phyloP scores from a whole-genome alignment of 1,140 invertebrate species.

The Oncopodura yosiiana region DNA sequence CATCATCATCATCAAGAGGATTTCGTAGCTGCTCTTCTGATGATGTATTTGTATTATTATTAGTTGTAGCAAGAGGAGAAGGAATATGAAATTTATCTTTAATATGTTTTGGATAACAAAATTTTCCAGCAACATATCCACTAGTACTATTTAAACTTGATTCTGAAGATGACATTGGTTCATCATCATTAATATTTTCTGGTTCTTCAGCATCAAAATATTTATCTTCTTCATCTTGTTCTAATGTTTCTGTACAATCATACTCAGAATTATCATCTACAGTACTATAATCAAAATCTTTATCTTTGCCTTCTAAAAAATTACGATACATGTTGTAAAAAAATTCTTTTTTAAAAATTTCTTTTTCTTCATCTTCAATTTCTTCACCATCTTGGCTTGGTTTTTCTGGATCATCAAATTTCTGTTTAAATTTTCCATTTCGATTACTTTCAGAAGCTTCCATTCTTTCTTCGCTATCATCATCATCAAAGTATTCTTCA shows the following conservation, averaged over 20 bases:
- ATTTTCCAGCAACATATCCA: too few relatives aligned
- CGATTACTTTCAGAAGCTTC: conserved; percentile 24
- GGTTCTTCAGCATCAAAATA: conserved; percentile 75
- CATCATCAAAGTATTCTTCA: conserved; percentile 37
- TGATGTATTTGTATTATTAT: too few relatives aligned
- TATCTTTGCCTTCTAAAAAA: conserved; percentile 74
- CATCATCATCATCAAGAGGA: conserved; percentile 36
- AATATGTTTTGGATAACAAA: too few relatives aligned
- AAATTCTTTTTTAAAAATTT: conserved; percentile 70
- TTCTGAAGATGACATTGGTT: too few relatives aligned
- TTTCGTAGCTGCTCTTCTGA: too few relatives aligned
- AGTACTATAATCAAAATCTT: conserved; percentile 68
- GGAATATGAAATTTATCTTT: too few relatives aligned
- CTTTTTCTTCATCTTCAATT: conserved; percentile 39
- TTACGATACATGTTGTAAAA: conserved; percentile 74
- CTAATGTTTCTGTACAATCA: conserved; percentile 59
- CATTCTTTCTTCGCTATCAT: conserved; percentile 38
- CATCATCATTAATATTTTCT: conserved; percentile 28
- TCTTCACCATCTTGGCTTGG: conserved; percentile 30
- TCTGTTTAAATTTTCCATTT: conserved; percentile 7
- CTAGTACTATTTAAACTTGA: too few relatives aligned
- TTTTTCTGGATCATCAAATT: conserved; percentile 11
- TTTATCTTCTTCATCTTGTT: conserved; percentile 71
- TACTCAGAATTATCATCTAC: conserved; percentile 68
- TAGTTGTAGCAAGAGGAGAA: too few relatives aligned